These are phyloP conservation scores for Myiotriccus ornatus DNA, from an alignment of 2,797 vertebrate genomes.

Conservation along the genomic window DNA sequence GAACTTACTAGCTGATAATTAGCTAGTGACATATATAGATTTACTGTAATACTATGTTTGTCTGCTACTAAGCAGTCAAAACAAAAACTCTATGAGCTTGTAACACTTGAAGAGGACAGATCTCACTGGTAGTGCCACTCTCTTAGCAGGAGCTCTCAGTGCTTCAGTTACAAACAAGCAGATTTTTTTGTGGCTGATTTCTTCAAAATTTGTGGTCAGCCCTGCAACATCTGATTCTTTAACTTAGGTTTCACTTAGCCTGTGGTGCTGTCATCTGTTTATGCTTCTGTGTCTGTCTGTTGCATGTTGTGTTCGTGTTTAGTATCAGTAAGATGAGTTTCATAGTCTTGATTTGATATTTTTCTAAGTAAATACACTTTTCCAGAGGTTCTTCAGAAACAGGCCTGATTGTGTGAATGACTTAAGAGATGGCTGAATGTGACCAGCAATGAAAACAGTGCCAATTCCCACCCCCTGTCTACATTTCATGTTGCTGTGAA, in stretches of 20 bases:
- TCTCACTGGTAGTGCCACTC: background rate
- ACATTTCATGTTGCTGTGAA: conserved; percentile 31
- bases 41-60: background rate
- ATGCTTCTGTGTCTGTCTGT: background rate
- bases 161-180: background rate
- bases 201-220: background rate
- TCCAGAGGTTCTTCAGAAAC: background rate
- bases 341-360: background rate
- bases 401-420: conserved; percentile 1
- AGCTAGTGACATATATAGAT: background rate
- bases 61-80: background rate
- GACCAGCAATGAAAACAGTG: conserved; percentile 3
- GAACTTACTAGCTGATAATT: background rate
- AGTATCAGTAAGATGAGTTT: background rate
- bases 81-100: background rate
- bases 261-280: background rate
- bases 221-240: background rate
- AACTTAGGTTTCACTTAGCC: background rate
- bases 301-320: background rate
- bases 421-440: conserved; percentile 22
- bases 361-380: background rate
- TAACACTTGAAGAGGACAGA: background rate
- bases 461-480: background rate
- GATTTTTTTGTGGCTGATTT: background rate
- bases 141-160: background rate